Base-by-base conservation (phyloP, 2,888 invertebrate genomes). In the Clunio marinus region DNA sequence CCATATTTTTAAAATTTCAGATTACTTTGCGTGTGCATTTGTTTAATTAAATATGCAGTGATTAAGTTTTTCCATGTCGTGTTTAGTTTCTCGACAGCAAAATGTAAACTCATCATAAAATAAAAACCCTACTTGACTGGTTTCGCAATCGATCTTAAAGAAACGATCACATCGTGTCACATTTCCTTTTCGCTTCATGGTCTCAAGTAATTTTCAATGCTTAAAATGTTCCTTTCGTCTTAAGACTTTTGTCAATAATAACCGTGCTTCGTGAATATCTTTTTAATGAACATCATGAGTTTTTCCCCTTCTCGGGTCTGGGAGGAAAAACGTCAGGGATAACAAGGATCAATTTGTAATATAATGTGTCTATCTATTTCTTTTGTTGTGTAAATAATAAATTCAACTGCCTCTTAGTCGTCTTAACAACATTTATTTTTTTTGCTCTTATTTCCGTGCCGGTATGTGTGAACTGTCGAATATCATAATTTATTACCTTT, bases 301-400 rank as follows among this genome's bases (percentile, higher is more conserved):
- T 13, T 13, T 45, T 45, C 45, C 45, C 45, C 13, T n/a, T 45
- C 17, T 32, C 32, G n/a, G n/a, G n/a, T 32, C 8, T 4, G 32
- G 32, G 32, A 32, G 32, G 32, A n/a, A n/a, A n/a, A n/a, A n/a
- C n/a, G n/a, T n/a, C n/a, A n/a, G n/a, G n/a, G 57, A 59, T 59
- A 59, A 59, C 59, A 59, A 59, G 59, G 59, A 59, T 59, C 59
- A 59, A 59, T 59, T 59, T 59, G 59, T 59, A 59, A 28, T 32
- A 59, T 20, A 35, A 59, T 57, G 57, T 17, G 32, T 45, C 17
- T 57, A 24, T 59, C 59, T 25, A 10, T 59, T 59, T 59, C 59
- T 59, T 59, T 45, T 45, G 45, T 45, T 45, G 45, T 45, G 32
- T 32, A 32, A 32, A 32, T 32, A 32, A 32, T 32, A 32, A 32